phyloP scores from a whole-genome alignment of 2,113 vertebrate genomes.

The Cephalopholis sonnerati region DNA sequence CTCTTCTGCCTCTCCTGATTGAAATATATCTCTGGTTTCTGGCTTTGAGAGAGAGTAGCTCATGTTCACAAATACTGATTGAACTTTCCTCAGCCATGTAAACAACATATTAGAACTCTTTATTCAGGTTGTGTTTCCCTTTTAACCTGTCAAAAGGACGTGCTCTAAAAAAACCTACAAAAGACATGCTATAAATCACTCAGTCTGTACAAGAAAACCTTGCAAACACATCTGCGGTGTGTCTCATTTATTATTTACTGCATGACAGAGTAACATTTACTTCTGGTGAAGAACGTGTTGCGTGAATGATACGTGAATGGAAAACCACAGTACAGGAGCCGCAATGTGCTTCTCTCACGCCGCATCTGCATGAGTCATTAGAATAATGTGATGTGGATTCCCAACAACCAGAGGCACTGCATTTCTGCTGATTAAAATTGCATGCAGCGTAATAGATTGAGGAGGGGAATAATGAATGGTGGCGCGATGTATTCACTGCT shows the following conservation, averaged over 20 bases:
- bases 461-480: conserved; percentile 26
- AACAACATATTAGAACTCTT: too few relatives aligned
- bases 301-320: conserved; percentile 37
- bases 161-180: not conserved
- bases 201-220: not conserved
- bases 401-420: conserved; percentile 41
- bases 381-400: conserved; percentile 61
- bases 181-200: not conserved
- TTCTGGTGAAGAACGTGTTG: conserved; percentile 19
- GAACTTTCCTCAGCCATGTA: too few relatives aligned
- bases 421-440: conserved; percentile 68
- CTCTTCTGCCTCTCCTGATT: too few relatives aligned
- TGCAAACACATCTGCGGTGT: conserved; percentile 12
- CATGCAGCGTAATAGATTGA: conserved; percentile 44
- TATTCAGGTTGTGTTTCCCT: too few relatives aligned
- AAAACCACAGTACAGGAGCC: conserved; percentile 21
- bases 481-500: conserved; percentile 10
- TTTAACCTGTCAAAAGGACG: not conserved
- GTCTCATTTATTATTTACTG: conserved; percentile 52
- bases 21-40: too few relatives aligned
- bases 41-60: too few relatives aligned
- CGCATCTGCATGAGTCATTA: conserved; percentile 52
- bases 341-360: conserved; percentile 11
- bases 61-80: too few relatives aligned
- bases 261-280: conserved; percentile 40